Conservation (phyloP, 2,888 invertebrate genomes). For the Patella ulyssiponensis region DNA sequence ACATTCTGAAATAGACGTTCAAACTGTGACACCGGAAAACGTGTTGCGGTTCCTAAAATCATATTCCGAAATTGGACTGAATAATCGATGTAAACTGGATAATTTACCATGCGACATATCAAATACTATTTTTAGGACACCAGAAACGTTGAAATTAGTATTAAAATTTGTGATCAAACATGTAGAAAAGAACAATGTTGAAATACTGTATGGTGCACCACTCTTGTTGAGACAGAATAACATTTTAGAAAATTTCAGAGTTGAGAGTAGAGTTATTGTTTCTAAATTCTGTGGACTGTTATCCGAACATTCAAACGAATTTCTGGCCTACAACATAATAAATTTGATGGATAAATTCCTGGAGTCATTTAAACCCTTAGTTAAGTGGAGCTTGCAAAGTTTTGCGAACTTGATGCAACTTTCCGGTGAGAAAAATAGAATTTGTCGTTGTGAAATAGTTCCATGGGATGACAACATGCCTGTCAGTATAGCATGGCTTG, state of each 20-base stretch:
- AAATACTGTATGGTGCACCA: conserved; percentile 16
- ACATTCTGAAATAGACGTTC: conserved; percentile 15
- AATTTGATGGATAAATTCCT: too few species aligned
- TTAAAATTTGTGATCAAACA: conserved; percentile 5
- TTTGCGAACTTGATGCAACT: too few species aligned
- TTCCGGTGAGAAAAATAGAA: too few species aligned
- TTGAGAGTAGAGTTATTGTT: conserved; percentile 10
- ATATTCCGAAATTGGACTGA: not conserved
- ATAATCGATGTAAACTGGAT: conserved; percentile 17
- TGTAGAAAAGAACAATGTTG: not conserved
- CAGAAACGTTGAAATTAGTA: conserved; percentile 3
- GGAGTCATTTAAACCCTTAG: too few species aligned
- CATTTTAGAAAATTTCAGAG: not conserved
- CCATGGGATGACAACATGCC: not conserved
- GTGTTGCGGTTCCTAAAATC: conserved; percentile 29
- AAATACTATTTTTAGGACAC: conserved; percentile 10
- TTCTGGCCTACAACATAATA: too few species aligned
- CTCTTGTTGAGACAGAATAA: conserved; percentile 15
- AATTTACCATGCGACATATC: not conserved
- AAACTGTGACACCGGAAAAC: conserved; percentile 25
- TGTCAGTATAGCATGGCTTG: not conserved
- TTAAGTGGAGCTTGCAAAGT: too few species aligned
- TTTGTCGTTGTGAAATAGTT: not conserved
- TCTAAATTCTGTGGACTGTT: conserved; percentile 12
- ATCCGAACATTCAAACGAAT: too few species aligned